These are phyloP conservation scores for Australoheros facetus DNA, from an alignment of 2,797 vertebrate genomes.

Conservation along the genomic window DNA sequence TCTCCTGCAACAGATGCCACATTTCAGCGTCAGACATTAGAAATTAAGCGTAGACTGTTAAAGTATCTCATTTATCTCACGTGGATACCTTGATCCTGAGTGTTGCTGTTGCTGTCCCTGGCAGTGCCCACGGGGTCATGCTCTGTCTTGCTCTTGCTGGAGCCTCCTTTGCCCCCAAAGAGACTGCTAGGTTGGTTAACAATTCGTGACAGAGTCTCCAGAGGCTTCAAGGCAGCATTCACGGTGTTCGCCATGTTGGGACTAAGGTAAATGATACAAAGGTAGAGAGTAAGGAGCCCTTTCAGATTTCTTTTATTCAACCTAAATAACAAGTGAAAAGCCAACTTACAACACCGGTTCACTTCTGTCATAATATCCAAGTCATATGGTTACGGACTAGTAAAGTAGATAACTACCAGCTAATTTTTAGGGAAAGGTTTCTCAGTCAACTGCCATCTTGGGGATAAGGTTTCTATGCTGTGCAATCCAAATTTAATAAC, in stretches of 20 bases:
- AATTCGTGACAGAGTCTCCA: constrained; percentile 95
- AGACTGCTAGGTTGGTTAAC: constrained; percentile 96
- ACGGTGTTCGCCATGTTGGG: constrained; percentile 98
- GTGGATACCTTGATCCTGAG: constrained; percentile 87
- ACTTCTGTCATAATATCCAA: not conserved
- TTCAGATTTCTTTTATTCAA: not conserved
- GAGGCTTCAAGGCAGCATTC: constrained; percentile 93
- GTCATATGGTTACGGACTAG: not conserved
- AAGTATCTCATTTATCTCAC: not conserved
- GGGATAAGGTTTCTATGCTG: too few species aligned
- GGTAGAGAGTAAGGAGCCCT: not conserved
- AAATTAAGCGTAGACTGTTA: not conserved
- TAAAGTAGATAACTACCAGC: not conserved
- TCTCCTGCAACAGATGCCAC: constrained; percentile 81
- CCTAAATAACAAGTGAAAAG: not conserved
- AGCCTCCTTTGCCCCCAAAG: constrained; percentile 92
- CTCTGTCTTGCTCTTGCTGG: constrained; percentile 92
- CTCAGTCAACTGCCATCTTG: not conserved
- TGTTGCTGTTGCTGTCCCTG: constrained; percentile 89
- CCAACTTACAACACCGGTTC: not conserved
- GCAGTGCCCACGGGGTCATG: constrained; percentile 87
- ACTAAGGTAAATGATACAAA: constrained; percentile 68
- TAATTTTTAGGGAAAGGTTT: not conserved
- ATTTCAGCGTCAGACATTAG: constrained; percentile 18
- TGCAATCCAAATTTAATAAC: too few species aligned